Base-by-base conservation (phyloP, 2,113 vertebrate genomes). In the Hemicordylus capensis region DNA sequence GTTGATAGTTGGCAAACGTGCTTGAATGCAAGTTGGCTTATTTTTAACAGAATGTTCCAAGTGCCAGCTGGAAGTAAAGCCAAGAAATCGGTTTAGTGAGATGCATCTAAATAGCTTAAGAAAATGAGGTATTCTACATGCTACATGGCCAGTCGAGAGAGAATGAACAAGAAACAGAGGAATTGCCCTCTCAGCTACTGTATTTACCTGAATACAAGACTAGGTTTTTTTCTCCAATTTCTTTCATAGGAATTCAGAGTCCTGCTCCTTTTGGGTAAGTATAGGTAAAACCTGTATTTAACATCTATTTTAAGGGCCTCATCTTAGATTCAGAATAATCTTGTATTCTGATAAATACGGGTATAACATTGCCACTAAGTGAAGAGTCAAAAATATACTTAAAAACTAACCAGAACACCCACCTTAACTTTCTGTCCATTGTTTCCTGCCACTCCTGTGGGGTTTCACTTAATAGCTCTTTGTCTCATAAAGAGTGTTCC, bases 401-500 rank as follows among this genome's bases (percentile, higher is more conserved):
- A 54, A 54, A 6, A 54, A 54, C 6, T 2, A 54, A 54, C 2
- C 37, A 69, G 39, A 37, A 84, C 28, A 12, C 0, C 9, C 56
- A 59, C n/a, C n/a, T n/a, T n/a, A n/a, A 77, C 11, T 5, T 22
- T 37, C 19, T 63, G 74, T 39, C 11, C 39, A 46, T 42, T 20
- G n/a, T 48, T 34, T 58, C 54, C 4, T 75, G 34, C 34, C 46
- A 54, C 28, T 26, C 63, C 61, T n/a, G 19, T n/a, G 48, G 48
- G 28, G 39, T 39, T 76, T 67, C n/a, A n/a, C 46, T 31, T 46
- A 84, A 84, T 51, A 54, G 42, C 39, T 76, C 83, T 76, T 42
- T 67, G 42, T 56, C 34, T 46, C 51, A 84, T 84, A 66, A 76
- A 84, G 76, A 84, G n/a, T n/a, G n/a, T n/a, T n/a, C n/a, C n/a